Evolutionary conservation across 2,797 vertebrate genomes (phyloP).

Genomic region (Enteromius paludinosus): DNA sequence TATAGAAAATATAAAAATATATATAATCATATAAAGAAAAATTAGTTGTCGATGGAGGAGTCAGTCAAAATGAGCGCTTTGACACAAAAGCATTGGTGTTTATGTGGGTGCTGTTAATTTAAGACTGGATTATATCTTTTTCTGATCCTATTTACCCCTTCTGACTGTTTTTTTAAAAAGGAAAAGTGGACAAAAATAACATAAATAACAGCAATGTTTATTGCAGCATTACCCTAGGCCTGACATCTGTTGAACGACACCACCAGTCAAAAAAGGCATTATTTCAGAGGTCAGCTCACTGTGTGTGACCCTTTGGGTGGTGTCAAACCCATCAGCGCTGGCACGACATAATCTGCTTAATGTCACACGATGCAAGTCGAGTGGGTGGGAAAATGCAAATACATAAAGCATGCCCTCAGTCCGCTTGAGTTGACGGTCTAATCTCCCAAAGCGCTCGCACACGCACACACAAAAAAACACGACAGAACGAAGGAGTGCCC

Average conservation of each 20-base stretch:
- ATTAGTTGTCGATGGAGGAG: neutral
- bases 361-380: conserved; percentile 38
- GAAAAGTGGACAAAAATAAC: neutral
- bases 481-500: neutral
- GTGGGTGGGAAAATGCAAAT: conserved; percentile 59
- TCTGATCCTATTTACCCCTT: neutral
- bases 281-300: conserved; percentile 52
- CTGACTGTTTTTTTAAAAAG: neutral
- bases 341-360: conserved; percentile 62
- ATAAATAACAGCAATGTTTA: neutral
- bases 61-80: neutral
- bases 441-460: conserved; percentile 54
- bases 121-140: neutral
- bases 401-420: conserved; percentile 55
- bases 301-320: conserved; percentile 57
- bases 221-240: neutral
- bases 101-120: neutral
- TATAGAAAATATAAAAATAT: neutral
- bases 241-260: conserved; percentile 8
- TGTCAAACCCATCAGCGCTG: conserved; percentile 63
- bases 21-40: neutral
- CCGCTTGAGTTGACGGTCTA: conserved; percentile 35
- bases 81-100: neutral
- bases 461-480: neutral
- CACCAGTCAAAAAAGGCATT: conserved; percentile 62